Evolutionary conservation across 2,888 invertebrate genomes (phyloP).

Genomic region (Ganaspis brasiliensis): DNA sequence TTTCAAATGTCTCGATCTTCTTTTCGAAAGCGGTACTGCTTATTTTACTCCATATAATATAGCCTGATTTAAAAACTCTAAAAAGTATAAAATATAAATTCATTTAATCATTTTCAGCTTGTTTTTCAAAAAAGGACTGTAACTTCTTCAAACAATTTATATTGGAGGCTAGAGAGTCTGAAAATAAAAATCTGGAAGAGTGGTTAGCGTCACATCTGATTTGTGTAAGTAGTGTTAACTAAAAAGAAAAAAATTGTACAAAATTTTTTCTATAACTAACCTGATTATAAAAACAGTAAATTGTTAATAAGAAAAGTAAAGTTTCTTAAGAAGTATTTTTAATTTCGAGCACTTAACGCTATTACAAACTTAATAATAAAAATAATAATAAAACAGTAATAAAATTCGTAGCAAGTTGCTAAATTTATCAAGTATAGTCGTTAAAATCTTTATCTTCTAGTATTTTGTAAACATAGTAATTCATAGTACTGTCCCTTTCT

Average conservation of each 20-base stretch:
- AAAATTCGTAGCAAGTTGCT: not conserved
- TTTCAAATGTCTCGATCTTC: conserved; percentile 60
- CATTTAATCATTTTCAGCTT: conserved; percentile 53
- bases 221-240: not conserved
- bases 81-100: not conserved
- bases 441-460: not conserved
- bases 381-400: too few relatives aligned
- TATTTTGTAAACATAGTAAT: conserved; percentile 80
- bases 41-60: not conserved
- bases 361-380: too few relatives aligned
- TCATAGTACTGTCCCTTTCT: conserved; percentile 86
- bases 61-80: not conserved
- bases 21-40: conserved; percentile 47
- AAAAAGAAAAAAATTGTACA: not conserved
- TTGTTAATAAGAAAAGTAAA: not conserved
- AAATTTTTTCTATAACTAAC: not conserved
- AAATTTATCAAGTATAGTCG: conserved; percentile 67
- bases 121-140: conserved; percentile 51
- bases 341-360: too few relatives aligned
- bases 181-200: conserved; percentile 55
- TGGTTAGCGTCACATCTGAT: conserved; percentile 62
- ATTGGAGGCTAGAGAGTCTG: conserved; percentile 52
- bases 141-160: conserved; percentile 63
- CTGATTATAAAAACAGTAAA: not conserved
- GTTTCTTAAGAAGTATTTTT: too few relatives aligned